Base-by-base conservation (phyloP, 2,113 vertebrate species). In the Sciurus niger region DNA sequence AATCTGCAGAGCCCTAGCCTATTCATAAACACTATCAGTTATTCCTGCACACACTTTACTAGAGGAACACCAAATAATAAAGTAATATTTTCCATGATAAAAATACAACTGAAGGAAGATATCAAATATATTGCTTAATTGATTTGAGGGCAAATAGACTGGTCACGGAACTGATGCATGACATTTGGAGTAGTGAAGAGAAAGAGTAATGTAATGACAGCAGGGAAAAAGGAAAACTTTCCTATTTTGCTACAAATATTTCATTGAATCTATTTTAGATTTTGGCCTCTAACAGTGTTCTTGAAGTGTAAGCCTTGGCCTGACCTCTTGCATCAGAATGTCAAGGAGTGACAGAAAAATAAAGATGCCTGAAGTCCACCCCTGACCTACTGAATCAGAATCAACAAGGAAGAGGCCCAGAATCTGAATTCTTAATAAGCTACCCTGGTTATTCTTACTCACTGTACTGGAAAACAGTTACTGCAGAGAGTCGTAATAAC, bases 261-360 rank as follows among this genome's bases (percentile, higher is more conserved):
- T 95, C 87, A 83, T 9, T 82, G 76, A 84, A 73, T 68, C 30
- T 89, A 46, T 82, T 80, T 94, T 76, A 90, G 34, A 85, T 46
- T 84, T 96, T 89, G 20, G 25, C 22, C 43, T 63, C 48, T 74
- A 48, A 25, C 10, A 84, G 40, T 28, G 65, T 65, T 79, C 46
- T 95, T 89, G 28, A 65, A 90, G 51, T 22, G 9, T 18, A 83
- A 76, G 30, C 11, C 48, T 74, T 48, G 16, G 18, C 60, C 25
- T 10, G 7, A 67, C 6, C 6, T 77, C 63, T 86, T 86, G 5
- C 37, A 68, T 53, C 32, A 93, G 40, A 93, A 87, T 43, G 11
- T 14, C 76, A 60, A 74, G n/a, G 16, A 12, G 30, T 4, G 3
- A n/a, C 46, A 88, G 72, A 90, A 93, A 90, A 78, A 74, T 43